Evolutionary conservation across 2,797 vertebrate genomes (phyloP).

Genomic region (Miichthys miiuy): DNA sequence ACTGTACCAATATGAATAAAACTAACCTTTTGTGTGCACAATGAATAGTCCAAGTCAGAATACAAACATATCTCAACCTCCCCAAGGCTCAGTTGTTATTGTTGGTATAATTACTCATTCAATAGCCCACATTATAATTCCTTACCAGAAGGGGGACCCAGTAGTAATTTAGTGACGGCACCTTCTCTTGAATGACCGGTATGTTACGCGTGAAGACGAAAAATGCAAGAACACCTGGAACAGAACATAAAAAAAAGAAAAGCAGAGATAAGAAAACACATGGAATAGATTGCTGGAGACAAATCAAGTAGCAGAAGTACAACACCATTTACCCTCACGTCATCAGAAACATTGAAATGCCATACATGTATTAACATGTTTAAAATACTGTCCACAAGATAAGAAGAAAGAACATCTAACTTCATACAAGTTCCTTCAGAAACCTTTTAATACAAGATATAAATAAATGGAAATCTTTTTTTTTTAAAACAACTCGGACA

Average conservation of each 20-base stretch:
- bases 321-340: neutral
- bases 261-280: neutral
- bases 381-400: neutral
- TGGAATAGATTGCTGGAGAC: neutral
- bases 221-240: constrained; percentile 92
- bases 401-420: neutral
- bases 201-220: constrained; percentile 94
- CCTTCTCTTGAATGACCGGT: constrained; percentile 87
- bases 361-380: neutral
- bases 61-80: constrained; percentile 1
- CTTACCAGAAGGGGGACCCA: constrained; percentile 97
- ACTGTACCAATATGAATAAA: neutral
- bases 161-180: constrained; percentile 92
- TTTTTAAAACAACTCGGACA: neutral
- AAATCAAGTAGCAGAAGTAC: neutral
- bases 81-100: neutral
- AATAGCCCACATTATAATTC: constrained; percentile 4
- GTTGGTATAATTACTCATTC: neutral
- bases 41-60: neutral
- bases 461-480: neutral
- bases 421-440: neutral
- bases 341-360: neutral
- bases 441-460: neutral
- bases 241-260: constrained; percentile 30
- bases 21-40: neutral